Base-by-base conservation (phyloP, 2,113 vertebrate genomes). In the Datnioides undecimradiatus region DNA sequence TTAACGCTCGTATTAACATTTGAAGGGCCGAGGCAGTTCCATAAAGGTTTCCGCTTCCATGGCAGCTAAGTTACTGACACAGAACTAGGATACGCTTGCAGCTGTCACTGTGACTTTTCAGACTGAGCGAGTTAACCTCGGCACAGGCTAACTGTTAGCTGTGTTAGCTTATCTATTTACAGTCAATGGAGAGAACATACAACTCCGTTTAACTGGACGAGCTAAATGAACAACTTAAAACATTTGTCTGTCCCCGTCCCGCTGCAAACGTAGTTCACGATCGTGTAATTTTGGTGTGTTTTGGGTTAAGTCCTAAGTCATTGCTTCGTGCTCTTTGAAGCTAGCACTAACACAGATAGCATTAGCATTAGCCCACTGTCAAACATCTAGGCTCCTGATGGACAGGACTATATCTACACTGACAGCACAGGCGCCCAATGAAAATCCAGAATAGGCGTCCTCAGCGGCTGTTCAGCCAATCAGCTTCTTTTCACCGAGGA, bases 291-390 rank as follows among this genome's bases (percentile, higher is more conserved):
- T 49, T 19, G 0, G n/a, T 21, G 21, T 5, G 5, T 63, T 14
- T 68, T n/a, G 12, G 8, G 29, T 16, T 31, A 43, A 7, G 38
- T 57, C 6, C 1, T 14, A 8, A 49, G 57, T 17, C 36, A 21
- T 5, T 40, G 23, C 2, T 52, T 29, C 40, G 27, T 60, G 46
- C 27, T 66, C 5, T 74, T 66, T 80, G 36, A 72, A 36, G 68
- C 84, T 68, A 86, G 25, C 43, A 21, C 19, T 17, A 27, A 71
- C 63, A 33, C 27, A 52, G 49, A 38, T 65, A 82, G 79, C 79
- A 4, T 91, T 90, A 91, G 90, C 88, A 82, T 62, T 87, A 87
- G 82, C 88, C 88, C 5, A 41, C 84, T 90, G 82, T 86, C 84
- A 86, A 65, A 76, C 54, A 62, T 31, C 14, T 36, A 25, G 21